Conservation (phyloP, 2,113 vertebrate genomes). For the Prolemur simus region DNA sequence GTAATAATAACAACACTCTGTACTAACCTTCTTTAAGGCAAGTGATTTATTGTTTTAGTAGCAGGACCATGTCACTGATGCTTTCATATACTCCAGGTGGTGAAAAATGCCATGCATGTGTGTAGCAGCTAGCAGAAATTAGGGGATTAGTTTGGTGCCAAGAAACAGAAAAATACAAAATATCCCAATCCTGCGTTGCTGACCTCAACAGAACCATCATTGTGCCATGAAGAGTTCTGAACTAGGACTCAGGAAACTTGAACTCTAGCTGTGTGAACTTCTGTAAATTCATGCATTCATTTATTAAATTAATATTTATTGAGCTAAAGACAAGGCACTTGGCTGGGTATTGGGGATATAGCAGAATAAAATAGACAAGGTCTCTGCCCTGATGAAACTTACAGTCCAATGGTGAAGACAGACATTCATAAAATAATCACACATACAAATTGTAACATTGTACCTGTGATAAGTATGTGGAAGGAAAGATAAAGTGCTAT, state of each 20-base stretch:
- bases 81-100: neutral
- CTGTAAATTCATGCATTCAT: neutral
- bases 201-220: neutral
- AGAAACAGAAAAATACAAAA: neutral
- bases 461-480: neutral
- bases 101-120: neutral
- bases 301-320: constrained; percentile 33
- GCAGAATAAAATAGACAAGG: neutral
- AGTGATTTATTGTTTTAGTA: constrained; percentile 34
- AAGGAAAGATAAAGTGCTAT: neutral
- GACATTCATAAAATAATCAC: constrained; percentile 27
- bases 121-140: constrained; percentile 18
- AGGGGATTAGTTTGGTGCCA: neutral
- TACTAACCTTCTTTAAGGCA: constrained; percentile 5
- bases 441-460: neutral
- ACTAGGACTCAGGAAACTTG: neutral
- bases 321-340: neutral
- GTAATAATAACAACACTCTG: neutral
- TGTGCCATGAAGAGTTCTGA: neutral
- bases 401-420: neutral
- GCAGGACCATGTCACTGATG: neutral
- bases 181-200: neutral
- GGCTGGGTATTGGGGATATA: neutral
- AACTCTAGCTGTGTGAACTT: neutral
- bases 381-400: neutral